Percentiles rank a stretch among this genome's conserved stretches.
Conservation (phyloP, 2,113 vertebrate species). For the Lampris megalopsis region DNA sequence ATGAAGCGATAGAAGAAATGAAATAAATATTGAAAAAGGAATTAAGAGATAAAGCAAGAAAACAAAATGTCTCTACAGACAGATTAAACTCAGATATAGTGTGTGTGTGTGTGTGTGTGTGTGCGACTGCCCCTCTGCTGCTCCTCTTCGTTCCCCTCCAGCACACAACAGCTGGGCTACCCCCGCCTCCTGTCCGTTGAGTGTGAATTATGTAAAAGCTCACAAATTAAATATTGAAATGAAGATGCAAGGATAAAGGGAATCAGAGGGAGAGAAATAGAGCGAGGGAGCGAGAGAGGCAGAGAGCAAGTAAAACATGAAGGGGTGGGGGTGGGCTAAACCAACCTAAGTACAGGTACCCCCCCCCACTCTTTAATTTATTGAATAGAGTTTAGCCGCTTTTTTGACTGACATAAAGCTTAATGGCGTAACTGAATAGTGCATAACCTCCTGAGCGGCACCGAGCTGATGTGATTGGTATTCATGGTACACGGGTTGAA, state of each 20-base stretch:
- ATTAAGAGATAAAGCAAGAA: not conserved
- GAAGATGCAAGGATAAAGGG: constrained; percentile 44
- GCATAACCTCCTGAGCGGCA: too few species aligned
- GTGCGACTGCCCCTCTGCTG: not conserved
- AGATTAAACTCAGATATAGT: not conserved
- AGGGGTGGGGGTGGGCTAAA: constrained; percentile 1
- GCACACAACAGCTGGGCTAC: constrained; percentile 36
- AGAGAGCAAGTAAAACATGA: too few species aligned
- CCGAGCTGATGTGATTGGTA: too few species aligned
- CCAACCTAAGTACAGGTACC: too few species aligned
- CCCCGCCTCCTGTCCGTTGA: constrained; percentile 12
- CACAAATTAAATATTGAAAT: constrained; percentile 73
- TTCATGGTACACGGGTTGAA: too few species aligned
- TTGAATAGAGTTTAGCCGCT: too few species aligned
- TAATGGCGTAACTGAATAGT: too few species aligned
- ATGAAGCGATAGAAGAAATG: too few species aligned
- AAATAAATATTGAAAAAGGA: not conserved
- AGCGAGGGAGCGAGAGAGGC: not conserved
- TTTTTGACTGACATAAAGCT: too few species aligned
- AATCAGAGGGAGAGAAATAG: constrained; percentile 36
- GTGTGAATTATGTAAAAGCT: constrained; percentile 61
- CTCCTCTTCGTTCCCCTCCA: constrained; percentile 16
- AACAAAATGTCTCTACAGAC: not conserved
- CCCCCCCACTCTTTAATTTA: too few species aligned
- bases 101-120: constrained; percentile 2